Evolutionary conservation across 2,797 vertebrate genomes (phyloP).

Genomic region (Odontamblyopus rebecca): DNA sequence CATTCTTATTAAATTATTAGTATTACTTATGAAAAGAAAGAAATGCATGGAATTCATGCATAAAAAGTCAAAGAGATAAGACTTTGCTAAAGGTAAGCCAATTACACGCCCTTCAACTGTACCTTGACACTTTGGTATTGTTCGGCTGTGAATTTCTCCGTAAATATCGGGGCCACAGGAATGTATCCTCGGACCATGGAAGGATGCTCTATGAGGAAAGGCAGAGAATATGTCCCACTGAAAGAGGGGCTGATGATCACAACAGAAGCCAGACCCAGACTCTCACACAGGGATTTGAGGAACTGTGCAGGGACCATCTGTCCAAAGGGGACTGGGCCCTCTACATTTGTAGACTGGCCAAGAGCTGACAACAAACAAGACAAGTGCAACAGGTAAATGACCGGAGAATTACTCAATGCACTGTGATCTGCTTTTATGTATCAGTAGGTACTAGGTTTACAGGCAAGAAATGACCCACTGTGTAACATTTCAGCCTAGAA

Average conservation of each 20-base stretch:
- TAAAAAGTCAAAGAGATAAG: constrained; percentile 15
- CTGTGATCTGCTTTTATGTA: neutral
- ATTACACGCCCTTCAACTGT: constrained; percentile 7
- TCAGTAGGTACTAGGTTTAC: neutral
- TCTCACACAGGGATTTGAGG: constrained; percentile 82
- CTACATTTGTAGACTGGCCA: constrained; percentile 82
- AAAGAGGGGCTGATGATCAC: constrained; percentile 94
- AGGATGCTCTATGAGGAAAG: constrained; percentile 85
- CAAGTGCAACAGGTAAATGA: neutral
- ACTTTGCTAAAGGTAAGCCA: neutral
- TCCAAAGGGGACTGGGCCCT: constrained; percentile 77
- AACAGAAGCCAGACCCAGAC: constrained; percentile 76
- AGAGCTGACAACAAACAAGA: constrained; percentile 73
- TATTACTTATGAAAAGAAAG: too few relatives aligned
- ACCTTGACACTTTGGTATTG: constrained; percentile 87
- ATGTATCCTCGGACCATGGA: constrained; percentile 84
- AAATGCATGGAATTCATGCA: constrained; percentile 32
- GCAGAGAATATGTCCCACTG: constrained; percentile 96
- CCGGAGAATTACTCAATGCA: neutral
- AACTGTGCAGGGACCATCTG: constrained; percentile 83
- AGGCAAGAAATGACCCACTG: too few relatives aligned
- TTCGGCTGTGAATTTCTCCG: constrained; percentile 83
- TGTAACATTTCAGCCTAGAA: too few relatives aligned
- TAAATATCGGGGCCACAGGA: constrained; percentile 95
- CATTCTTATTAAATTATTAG: too few relatives aligned